Conservation (phyloP, 2,888 invertebrate species). For the Cephus rjabovi region DNA sequence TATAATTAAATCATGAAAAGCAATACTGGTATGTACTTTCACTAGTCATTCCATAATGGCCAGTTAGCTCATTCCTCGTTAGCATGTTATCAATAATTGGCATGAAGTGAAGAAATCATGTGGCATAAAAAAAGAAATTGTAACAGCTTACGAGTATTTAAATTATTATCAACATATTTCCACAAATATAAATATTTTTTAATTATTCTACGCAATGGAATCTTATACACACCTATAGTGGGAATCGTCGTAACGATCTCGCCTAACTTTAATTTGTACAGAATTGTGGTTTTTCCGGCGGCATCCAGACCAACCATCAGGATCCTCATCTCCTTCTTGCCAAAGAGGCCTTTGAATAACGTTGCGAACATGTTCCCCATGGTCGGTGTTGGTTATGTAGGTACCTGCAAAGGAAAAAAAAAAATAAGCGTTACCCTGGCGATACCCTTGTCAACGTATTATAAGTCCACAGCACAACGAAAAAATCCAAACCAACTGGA, state of each 20-base stretch:
- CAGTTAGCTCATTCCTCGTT: neutral
- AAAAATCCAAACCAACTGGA: neutral
- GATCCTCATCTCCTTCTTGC: constrained; percentile 99
- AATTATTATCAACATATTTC: neutral
- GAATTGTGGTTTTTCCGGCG: constrained; percentile 99
- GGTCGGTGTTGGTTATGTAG: constrained; percentile 70
- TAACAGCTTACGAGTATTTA: neutral
- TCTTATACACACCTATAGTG: constrained; percentile 89
- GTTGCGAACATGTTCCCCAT: constrained; percentile 99
- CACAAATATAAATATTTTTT: neutral
- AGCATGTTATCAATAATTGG: neutral
- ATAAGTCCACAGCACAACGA: neutral
- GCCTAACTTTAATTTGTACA: constrained; percentile 99
- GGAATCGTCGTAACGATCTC: constrained; percentile 99
- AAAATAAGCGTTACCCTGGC: neutral
- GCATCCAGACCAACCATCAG: constrained; percentile 99
- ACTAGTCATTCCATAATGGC: neutral
- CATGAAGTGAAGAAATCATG: neutral
- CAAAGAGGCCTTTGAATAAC: constrained; percentile 99
- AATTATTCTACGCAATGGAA: neutral
- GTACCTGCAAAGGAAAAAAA: constrained; percentile 66
- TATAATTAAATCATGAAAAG: neutral
- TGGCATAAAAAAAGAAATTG: neutral
- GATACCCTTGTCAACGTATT: neutral
- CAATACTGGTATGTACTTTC: neutral